phyloP scores from a whole-genome alignment of 2,113 vertebrate genomes.

The Melanotaenia duboulayi region DNA sequence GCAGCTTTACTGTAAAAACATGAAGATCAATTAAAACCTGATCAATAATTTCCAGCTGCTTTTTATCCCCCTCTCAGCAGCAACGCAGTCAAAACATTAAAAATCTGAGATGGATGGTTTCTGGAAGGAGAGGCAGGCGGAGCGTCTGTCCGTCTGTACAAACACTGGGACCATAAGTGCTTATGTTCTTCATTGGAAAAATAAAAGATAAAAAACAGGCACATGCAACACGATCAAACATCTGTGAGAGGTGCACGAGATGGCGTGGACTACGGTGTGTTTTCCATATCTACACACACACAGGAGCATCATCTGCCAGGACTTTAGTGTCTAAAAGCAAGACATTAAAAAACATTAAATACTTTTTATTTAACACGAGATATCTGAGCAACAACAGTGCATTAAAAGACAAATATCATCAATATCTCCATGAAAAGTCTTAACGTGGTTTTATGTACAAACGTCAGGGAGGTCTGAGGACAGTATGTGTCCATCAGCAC shows the following conservation, averaged over 20 bases:
- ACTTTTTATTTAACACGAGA: constrained; percentile 90
- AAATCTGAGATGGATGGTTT: not conserved
- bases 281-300: constrained; percentile 62
- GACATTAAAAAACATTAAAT: constrained; percentile 92
- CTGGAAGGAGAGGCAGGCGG: constrained; percentile 14
- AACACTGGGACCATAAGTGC: constrained; percentile 55
- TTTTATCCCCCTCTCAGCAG: not conserved
- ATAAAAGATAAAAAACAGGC: constrained; percentile 46
- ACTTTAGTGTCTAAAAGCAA: constrained; percentile 91
- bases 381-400: constrained; percentile 93
- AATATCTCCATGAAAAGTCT: constrained; percentile 85
- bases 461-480: constrained; percentile 58
- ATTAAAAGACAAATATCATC: constrained; percentile 87
- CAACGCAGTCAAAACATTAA: not conserved
- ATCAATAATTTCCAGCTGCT: no score
- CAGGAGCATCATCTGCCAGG: constrained; percentile 76
- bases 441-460: constrained; percentile 87
- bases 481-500: not conserved
- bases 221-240: constrained; percentile 78
- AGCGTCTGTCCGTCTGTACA: constrained; percentile 59
- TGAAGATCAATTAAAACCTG: no score
- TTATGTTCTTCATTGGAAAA: constrained; percentile 54
- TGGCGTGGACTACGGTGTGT: constrained; percentile 50
- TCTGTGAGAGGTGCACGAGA: constrained; percentile 80
- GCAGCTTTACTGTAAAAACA: constrained; percentile 12